Base-by-base conservation (phyloP, 2,888 invertebrate genomes). In the Stegana nigrithorax region DNA sequence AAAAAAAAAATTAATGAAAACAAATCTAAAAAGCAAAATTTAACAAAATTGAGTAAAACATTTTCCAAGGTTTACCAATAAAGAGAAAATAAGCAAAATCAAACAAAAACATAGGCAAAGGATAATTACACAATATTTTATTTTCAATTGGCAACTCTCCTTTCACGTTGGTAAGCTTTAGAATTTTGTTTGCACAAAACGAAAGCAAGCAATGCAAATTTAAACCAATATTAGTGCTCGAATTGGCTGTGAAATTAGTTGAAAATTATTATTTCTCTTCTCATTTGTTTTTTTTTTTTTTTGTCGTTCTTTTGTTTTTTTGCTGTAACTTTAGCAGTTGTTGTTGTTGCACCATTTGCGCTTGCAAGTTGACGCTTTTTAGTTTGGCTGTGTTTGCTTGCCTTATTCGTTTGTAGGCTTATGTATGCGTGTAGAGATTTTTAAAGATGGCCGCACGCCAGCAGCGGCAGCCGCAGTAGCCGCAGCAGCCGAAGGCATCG, bases 161-260 rank as follows among this genome's bases (percentile, higher is more conserved):
- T n/a, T n/a, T n/a, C 27, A 12, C 64, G 64, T 80, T 78, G 80
- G 75, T 75, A 75, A 79, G 80, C 70, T 75, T 75, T 73, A n/a
- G 53, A 53, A 26, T 21, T 67, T 42, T 47, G 55, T 29, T 69
- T 65, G 63, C n/a, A n/a, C n/a, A n/a, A n/a, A n/a, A n/a, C n/a
- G n/a, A n/a, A n/a, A n/a, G n/a, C n/a, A n/a, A n/a, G 64, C 42
- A 32, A 58, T 53, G 21, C 39, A 32, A 50, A 60, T n/a, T n/a
- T n/a, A 53, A 27, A 26, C 6, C 32, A 64, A 42, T 19, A 39
- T 66, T 51, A 60, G 47, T 67, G 60, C 62, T 63, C 39, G 56
- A 59, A 53, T 53, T 53, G 53, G 32, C 29, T 32, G 21, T 45
- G 23, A n/a, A 26, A 19, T 4, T 12, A 29, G 39, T 55, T 64